Evolutionary conservation across 1,140 invertebrate genomes (phyloP), one percentile per base, ranked within the genome.

Genomic region (Drosophila fuyamai): DNA sequence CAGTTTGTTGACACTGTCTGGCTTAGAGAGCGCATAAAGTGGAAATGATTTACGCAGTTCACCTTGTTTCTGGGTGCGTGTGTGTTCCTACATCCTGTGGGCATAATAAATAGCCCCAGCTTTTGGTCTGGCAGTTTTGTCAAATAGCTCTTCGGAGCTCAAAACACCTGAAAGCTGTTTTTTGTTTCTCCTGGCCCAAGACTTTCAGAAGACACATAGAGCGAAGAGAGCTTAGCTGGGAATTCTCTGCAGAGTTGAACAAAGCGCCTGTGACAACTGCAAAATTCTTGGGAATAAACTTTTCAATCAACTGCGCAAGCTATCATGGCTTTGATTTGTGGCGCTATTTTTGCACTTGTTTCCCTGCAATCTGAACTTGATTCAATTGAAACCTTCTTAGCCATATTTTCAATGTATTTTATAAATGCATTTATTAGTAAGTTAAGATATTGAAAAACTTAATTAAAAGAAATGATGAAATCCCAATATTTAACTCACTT

Each of bases 1-100:
- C 83, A 88, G 83, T 83, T 86, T 86, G 83, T 89, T 86, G 83
- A 86, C 83, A 89, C 85, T 86, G 84, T 79, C 83, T 79, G 79
- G 83, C 83, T 86, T 86, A 86, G 66, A 83, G 79, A 72, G 79
- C 79, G 83, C 83, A 86, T 88, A 83, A 79, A 86, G 83, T 83
- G 84, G 83, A 86, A 86, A 86, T 88, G 83, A 86, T 86, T 86
- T 86, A 86, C 83, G 79, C 83, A 86, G 79, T 88, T 68, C 76
- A 57, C 71, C 76, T 72, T 79, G 79, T 47, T 53, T 41, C 59
- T 44, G 38, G 13, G 55, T 54, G 55, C 35, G 50, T 68, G 44
- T 70, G 46, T 61, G 57, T 74, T 36, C 29, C 47, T 70, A 44
- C 66, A 77, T 78, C 76, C 61, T 73, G 53, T 72, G 81, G 65